phyloP scores from a whole-genome alignment of 2,888 invertebrate genomes.

The Hypsopygia costalis region DNA sequence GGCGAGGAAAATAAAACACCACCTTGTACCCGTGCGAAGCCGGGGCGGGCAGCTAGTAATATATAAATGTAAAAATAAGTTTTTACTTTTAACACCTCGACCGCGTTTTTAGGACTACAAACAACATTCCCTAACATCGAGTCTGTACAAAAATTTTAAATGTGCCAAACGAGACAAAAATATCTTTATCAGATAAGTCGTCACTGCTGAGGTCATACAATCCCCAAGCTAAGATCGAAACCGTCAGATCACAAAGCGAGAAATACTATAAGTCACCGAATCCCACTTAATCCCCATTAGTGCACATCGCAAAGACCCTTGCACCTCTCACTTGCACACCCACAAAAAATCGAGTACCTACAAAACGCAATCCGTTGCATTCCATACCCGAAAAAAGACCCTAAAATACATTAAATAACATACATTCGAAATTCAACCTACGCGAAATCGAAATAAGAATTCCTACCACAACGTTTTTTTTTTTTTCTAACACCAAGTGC shows the following conservation, averaged over 20 bases:
- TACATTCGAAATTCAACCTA: conserved; percentile 33
- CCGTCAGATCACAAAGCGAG: conserved; percentile 36
- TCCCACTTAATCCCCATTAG: conserved; percentile 72
- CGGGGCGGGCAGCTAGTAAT: no score
- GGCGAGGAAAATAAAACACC: no score
- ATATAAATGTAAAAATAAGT: no score
- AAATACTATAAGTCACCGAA: conserved; percentile 48
- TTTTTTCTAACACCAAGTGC: conserved; percentile 60
- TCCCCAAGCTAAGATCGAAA: conserved; percentile 31
- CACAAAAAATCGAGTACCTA: conserved; percentile 74
- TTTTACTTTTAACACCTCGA: no score
- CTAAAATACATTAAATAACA: conserved; percentile 22
- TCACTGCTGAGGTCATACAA: conserved; percentile 21
- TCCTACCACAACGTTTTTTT: conserved; percentile 24
- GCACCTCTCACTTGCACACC: conserved; percentile 55
- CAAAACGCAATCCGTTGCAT: conserved; percentile 68
- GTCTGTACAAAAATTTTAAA: neutral
- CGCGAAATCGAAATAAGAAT: conserved; percentile 32
- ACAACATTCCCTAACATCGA: no score
- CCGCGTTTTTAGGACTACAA: no score
- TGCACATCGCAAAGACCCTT: conserved; percentile 66
- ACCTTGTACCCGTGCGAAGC: no score
- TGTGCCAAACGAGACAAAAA: conserved; percentile 3
- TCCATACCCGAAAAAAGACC: conserved; percentile 50
- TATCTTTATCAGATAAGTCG: conserved; percentile 11